Evolutionary conservation across 1,140 invertebrate genomes (phyloP).

Genomic region (Popillia japonica): DNA sequence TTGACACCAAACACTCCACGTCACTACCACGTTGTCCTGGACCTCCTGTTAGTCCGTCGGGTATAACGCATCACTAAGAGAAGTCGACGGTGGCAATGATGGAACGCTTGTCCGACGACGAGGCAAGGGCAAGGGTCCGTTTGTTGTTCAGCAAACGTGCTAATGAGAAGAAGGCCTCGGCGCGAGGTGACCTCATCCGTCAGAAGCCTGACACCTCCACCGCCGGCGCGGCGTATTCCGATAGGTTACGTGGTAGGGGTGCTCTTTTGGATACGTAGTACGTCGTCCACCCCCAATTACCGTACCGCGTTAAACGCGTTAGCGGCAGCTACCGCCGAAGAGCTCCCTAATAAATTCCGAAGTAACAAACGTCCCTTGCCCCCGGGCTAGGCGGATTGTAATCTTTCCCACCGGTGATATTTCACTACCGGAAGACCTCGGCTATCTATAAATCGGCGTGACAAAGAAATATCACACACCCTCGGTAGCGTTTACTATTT

Average conservation of each 20-base stretch:
- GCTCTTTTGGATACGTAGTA: no score
- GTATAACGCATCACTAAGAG: conserved; percentile 2
- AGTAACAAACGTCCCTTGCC: conserved; percentile 52
- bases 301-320: conserved; percentile 54
- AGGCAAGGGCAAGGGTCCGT: no score
- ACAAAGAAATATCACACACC: conserved; percentile 50
- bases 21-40: no score
- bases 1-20: no score
- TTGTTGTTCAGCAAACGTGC: conserved; percentile 49
- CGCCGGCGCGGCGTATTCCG: conserved; percentile 40
- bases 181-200: conserved; percentile 48
- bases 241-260: no score
- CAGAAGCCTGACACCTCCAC: conserved; percentile 41
- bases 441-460: conserved; percentile 48
- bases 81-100: conserved; percentile 35
- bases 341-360: conserved; percentile 53
- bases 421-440: conserved; percentile 48
- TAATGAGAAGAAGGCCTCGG: conserved; percentile 51
- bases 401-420: conserved; percentile 55
- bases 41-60: no score
- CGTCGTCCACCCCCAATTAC: conserved; percentile 40
- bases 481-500: no score
- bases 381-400: conserved; percentile 54
- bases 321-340: conserved; percentile 45
- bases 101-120: conserved; percentile 39